These are phyloP conservation scores for Cephus nigrinus DNA, from an alignment of 2,888 invertebrate species.

Conservation along the genomic window DNA sequence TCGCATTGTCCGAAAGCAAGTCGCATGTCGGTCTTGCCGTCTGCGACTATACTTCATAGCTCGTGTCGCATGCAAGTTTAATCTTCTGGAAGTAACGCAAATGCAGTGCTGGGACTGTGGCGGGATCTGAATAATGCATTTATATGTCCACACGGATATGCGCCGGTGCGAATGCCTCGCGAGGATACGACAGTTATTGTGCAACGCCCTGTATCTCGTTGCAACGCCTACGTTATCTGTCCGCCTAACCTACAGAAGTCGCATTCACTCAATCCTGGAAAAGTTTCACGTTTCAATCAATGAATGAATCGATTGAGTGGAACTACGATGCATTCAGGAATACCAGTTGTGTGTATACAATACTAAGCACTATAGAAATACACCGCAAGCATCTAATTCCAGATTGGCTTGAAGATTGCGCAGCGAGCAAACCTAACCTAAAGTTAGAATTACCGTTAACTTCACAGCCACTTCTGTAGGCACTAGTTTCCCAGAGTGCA, in stretches of 20 bases:
- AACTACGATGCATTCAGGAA: not conserved
- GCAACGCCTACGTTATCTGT: not conserved
- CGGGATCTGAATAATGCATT: conserved; percentile 52
- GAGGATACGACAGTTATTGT: conserved; percentile 31
- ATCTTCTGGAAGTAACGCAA: conserved; percentile 64
- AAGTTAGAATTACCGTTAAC: not conserved
- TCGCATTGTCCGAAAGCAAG: conserved; percentile 54
- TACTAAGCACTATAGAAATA: not conserved
- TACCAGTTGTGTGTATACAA: not conserved
- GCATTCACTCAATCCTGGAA: not conserved
- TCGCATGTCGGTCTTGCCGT: conserved; percentile 55
- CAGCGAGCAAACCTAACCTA: not conserved
- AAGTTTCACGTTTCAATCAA: not conserved
- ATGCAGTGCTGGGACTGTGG: conserved; percentile 38
- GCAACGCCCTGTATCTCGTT: not conserved
- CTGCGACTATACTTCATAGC: conserved; percentile 56
- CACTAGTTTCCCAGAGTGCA: not conserved
- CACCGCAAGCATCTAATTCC: not conserved
- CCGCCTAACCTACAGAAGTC: not conserved
- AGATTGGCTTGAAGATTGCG: not conserved
- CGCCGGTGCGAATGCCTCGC: conserved; percentile 40
- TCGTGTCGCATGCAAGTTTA: conserved; percentile 58
- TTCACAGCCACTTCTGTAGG: not conserved
- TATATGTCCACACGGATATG: conserved; percentile 45
- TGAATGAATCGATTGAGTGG: not conserved